Evolutionary conservation across 2,888 invertebrate species (phyloP), one percentile per base, ranked within the genome.

Genomic region (Magallana nippona): DNA sequence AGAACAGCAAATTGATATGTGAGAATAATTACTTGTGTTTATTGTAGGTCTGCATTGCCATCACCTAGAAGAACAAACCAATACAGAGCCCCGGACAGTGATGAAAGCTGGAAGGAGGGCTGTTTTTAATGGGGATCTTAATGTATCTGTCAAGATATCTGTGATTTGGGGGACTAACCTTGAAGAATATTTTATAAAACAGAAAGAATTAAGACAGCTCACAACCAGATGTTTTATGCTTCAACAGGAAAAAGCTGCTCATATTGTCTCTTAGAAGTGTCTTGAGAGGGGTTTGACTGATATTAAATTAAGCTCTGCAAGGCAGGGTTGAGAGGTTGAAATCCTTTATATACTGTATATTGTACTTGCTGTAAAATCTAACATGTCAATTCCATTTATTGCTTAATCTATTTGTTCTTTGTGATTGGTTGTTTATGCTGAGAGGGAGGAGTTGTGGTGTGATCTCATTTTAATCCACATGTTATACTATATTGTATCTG

Each of bases 101-200:
- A 92, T 83, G 92, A 93, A 79, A 93, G 91, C 82, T 93, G 93
- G 93, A 89, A 91, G 79, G 93, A 93, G 60, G 93, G 93, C 1
- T 93, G 93, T 83, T 93, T 91, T 87, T 93, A 86, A 88, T 84
- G 44, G 71, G 19, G 11, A 71, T 13, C 56, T 79, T 13, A 19
- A 32, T 60, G n/a, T 55, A 19, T n/a, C 10, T 78, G 22, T 78
- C 11, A 15, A 55, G 55, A 62, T 55, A 55, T 78, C 78, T 78
- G 78, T 78, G 78, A 78, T 55, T 44, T 71, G 1, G 27, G 71
- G 32, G 71, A 22, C 71, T 71, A 10, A 62, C 11, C 11, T 62
- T 13, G 13, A 27, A 2, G 27, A 27, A 15, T 13, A 27, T 63
- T 8, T 13, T 71, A 13, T 71, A 27, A 11, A 32, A 44, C 44